Base-by-base conservation (phyloP, 2,113 vertebrate species). In the Poeciliopsis occidentalis region DNA sequence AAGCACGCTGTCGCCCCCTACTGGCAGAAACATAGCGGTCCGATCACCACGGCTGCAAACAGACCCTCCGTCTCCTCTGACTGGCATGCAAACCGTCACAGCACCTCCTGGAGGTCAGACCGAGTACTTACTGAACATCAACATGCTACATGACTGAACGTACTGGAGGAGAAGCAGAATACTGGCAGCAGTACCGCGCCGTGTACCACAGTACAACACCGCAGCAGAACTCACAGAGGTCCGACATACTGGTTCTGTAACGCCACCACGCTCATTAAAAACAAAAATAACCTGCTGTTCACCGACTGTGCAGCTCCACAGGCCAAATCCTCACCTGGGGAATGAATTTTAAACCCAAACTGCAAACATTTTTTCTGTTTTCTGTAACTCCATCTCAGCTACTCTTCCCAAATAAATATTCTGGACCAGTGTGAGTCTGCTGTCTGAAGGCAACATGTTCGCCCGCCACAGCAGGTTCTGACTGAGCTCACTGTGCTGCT, bases 391-490 rank as follows among this genome's bases (percentile, higher is more conserved):
- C 51, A 57, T 57, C 51, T n/a, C 22, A 57, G 22, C 22, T 57
- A 11, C 24, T 54, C 17, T 67, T 78, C 65, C 70, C 60, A 69
- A 24, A 78, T 75, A 69, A 76, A 64, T 47, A 41, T 78, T 73
- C 75, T 78, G 84, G 89, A 91, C 84, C 88, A 87, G 88, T 85
- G 91, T 83, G 88, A 90, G 89, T 85, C 82, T 80, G 88, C 87
- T 87, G 87, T 85, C 73, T 67, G 41, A 91, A 92, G 90, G 87
- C 91, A 91, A 88, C 86, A 76, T 72, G 80, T 86, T 82, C 12
- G 29, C 71, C 83, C 72, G 62, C 32, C 68, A 80, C 84, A 90
- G 80, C 77, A 86, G 84, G 61, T 74, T 63, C n/a, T 4, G 60
- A 37, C 67, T 72, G 73, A 77, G 82, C 81, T 86, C 71, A 65